phyloP scores from a whole-genome alignment of 2,797 vertebrate genomes.

The Zenarchopterus dispar region DNA sequence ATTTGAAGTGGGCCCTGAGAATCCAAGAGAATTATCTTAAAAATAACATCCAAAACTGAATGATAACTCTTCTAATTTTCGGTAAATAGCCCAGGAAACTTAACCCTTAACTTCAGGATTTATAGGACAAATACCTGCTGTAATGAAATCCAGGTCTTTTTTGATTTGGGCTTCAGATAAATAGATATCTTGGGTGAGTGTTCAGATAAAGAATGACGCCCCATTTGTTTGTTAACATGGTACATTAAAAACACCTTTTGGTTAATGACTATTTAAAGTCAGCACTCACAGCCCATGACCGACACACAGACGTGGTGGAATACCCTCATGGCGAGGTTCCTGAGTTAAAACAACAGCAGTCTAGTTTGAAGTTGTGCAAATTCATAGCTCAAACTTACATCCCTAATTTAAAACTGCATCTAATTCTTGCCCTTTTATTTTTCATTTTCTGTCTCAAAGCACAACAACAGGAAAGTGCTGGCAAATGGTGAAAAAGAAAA shows the following conservation, averaged over 20 bases:
- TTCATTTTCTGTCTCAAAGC: constrained; percentile 49
- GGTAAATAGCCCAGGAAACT: no score
- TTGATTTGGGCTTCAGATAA: no score
- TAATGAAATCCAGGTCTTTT: no score
- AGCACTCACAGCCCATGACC: constrained; percentile 43
- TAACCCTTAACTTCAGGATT: no score
- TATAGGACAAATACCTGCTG: no score
- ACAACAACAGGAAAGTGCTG: constrained; percentile 16
- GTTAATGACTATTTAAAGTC: constrained; percentile 61
- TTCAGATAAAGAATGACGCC: constrained; percentile 21
- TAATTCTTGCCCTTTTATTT: constrained; percentile 46
- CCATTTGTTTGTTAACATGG: constrained; percentile 49
- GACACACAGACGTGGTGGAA: constrained; percentile 38
- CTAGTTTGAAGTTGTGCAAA: constrained; percentile 38
- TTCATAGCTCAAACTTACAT: constrained; percentile 55
- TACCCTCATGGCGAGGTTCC: constrained; percentile 16
- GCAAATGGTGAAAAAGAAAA: constrained; percentile 8
- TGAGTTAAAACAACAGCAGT: constrained; percentile 53
- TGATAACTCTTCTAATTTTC: no score
- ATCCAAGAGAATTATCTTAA: no score
- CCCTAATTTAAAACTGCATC: constrained; percentile 35
- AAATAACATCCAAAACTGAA: no score
- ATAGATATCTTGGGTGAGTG: constrained; percentile 2
- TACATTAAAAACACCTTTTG: constrained; percentile 54
- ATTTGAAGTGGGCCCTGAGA: no score